Evolutionary conservation across 2,797 vertebrate genomes (phyloP).

Genomic region (Protonibea diacanthus): DNA sequence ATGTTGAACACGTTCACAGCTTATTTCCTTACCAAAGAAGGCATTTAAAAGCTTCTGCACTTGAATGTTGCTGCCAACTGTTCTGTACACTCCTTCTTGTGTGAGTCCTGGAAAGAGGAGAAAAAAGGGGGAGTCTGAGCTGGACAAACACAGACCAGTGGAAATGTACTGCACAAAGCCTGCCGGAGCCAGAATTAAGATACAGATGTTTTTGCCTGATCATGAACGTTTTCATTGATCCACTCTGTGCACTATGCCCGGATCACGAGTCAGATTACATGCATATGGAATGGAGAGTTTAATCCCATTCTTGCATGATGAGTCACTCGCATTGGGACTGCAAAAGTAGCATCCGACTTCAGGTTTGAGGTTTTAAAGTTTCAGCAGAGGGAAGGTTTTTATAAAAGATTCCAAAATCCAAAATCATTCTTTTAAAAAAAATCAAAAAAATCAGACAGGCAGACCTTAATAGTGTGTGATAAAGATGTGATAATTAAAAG

Average conservation of each 20-base stretch:
- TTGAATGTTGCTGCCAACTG: slow-evolving; percentile 98
- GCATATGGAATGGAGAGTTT: not conserved
- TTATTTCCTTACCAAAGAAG: slow-evolving; percentile 93
- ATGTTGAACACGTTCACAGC: slow-evolving; percentile 43
- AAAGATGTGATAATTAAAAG: slow-evolving; percentile 23
- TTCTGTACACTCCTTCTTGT: slow-evolving; percentile 95
- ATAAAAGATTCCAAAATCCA: not conserved
- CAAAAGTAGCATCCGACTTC: not conserved
- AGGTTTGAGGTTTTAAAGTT: not conserved
- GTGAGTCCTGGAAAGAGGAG: slow-evolving; percentile 85
- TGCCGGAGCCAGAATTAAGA: slow-evolving; percentile 26
- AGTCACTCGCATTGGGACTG: slow-evolving; percentile 9
- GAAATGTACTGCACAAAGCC: slow-evolving; percentile 69
- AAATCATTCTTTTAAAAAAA: not conserved
- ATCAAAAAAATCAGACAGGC: not conserved
- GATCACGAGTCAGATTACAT: slow-evolving; percentile 32
- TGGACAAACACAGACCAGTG: slow-evolving; percentile 55
- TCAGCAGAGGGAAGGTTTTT: not conserved
- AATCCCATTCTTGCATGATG: not conserved
- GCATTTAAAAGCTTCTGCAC: slow-evolving; percentile 97
- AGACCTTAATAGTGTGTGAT: not conserved
- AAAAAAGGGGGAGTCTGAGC: slow-evolving; percentile 36
- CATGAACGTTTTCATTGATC: slow-evolving; percentile 30
- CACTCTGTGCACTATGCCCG: not conserved
- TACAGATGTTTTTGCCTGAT: slow-evolving; percentile 55